phyloP scores from a whole-genome alignment of 2,888 invertebrate genomes.

The Gnatocerus cornutus region DNA sequence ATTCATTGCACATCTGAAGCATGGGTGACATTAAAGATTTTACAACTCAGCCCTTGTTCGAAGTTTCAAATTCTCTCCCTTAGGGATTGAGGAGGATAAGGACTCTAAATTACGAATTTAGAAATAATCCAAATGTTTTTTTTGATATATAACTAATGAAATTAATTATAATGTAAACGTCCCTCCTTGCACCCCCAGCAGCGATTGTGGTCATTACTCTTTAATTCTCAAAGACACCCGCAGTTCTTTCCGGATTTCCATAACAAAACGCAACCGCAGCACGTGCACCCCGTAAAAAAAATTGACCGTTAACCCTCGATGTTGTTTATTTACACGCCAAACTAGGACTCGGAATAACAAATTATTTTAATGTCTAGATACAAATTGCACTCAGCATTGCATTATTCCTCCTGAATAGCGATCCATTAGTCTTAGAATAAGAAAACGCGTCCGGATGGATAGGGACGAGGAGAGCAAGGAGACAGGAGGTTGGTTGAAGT shows the following conservation, averaged over 20 bases:
- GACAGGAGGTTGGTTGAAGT: slow-evolving; percentile 42
- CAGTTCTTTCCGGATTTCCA: slow-evolving; percentile 12
- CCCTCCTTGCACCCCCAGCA: slow-evolving; percentile 9
- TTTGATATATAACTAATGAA: too few species aligned
- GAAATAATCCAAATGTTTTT: too few species aligned
- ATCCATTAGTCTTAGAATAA: slow-evolving; percentile 65
- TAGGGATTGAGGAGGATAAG: too few species aligned
- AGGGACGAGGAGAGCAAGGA: slow-evolving; percentile 58
- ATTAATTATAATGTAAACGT: neutral
- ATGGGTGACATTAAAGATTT: too few species aligned
- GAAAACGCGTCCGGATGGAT: slow-evolving; percentile 49
- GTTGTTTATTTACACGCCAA: slow-evolving; percentile 35
- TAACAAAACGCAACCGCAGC: slow-evolving; percentile 21
- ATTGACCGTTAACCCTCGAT: slow-evolving; percentile 17
- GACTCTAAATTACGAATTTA: too few species aligned
- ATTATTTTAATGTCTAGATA: slow-evolving; percentile 53
- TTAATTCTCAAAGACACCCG: slow-evolving; percentile 7
- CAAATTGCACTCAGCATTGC: slow-evolving; percentile 67
- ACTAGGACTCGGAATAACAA: slow-evolving; percentile 37
- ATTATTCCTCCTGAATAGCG: slow-evolving; percentile 67
- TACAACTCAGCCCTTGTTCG: too few species aligned
- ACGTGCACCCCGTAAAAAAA: slow-evolving; percentile 4
- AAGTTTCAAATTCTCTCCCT: too few species aligned
- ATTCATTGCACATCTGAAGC: too few species aligned
- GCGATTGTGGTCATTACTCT: slow-evolving; percentile 20